Percentiles rank a stretch among this genome's conserved stretches.
Conservation (phyloP, 2,797 vertebrate genomes). For the Neomorphus geoffroyi region DNA sequence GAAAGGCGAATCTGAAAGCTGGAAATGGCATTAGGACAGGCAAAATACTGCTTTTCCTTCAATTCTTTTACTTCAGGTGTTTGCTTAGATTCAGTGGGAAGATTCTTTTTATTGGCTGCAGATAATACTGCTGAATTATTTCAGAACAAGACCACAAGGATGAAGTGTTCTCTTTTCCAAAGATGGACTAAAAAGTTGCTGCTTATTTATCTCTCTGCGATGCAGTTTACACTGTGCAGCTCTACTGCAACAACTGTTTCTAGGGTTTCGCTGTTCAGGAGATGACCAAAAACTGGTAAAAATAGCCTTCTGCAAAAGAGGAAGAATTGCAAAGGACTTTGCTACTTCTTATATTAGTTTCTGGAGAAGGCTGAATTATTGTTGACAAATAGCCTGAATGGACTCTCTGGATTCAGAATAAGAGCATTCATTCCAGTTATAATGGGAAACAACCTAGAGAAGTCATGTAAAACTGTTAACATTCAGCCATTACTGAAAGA, state of each 20-base stretch:
- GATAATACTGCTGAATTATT: neutral
- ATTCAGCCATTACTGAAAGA: neutral
- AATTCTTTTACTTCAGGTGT: neutral
- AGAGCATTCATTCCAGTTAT: neutral
- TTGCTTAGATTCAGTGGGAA: neutral
- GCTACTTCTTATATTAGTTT: neutral
- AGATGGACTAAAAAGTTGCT: neutral
- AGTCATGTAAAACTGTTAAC: neutral
- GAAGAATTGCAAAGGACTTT: neutral
- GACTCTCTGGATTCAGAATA: neutral
- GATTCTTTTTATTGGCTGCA: neutral
- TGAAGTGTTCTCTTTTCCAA: neutral
- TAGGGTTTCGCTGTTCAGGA: neutral
- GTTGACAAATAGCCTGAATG: neutral
- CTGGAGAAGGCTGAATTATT: neutral
- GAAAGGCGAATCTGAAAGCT: constrained; percentile 3
- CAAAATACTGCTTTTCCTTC: neutral
- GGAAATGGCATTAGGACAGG: neutral
- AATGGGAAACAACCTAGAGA: neutral
- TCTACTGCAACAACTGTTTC: constrained; percentile 9
- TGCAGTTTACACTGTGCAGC: neutral
- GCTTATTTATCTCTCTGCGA: neutral
- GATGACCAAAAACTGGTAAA: constrained; percentile 4
- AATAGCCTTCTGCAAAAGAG: constrained; percentile 12
- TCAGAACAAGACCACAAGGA: neutral